Percentiles rank a stretch among this genome's conserved stretches.
phyloP scores from a whole-genome alignment of 2,888 invertebrate genomes.

The Xiphydria camelus region DNA sequence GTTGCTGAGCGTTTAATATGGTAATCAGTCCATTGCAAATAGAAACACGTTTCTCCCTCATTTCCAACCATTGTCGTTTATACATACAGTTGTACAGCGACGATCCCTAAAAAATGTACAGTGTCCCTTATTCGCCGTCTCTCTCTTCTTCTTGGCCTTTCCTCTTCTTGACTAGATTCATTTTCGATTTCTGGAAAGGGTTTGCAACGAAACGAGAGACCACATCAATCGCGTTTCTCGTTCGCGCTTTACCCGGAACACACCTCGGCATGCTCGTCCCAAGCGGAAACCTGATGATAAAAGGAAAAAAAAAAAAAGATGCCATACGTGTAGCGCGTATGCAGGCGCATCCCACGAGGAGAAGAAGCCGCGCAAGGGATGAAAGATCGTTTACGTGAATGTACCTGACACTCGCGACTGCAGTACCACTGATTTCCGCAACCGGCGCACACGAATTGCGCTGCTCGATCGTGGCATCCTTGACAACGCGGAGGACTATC shows the following conservation, averaged over 20 bases:
- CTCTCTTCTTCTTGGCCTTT: constrained; percentile 11
- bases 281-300: constrained; percentile 73
- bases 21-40: too few relatives aligned
- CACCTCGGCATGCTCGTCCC: constrained; percentile 86
- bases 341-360: too few relatives aligned
- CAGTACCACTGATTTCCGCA: constrained; percentile 95
- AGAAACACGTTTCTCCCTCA: too few relatives aligned
- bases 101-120: constrained; percentile 35
- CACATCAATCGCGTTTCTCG: too few relatives aligned
- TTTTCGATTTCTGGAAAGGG: constrained; percentile 39
- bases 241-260: constrained; percentile 74
- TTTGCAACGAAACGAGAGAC: too few relatives aligned
- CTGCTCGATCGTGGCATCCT: constrained; percentile 79
- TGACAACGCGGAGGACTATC: constrained; percentile 76
- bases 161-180: constrained; percentile 54
- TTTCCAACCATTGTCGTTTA: too few relatives aligned
- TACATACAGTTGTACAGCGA: constrained; percentile 2
- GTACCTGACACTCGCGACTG: constrained; percentile 89
- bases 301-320: background rate
- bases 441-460: constrained; percentile 87
- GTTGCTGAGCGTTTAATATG: too few relatives aligned
- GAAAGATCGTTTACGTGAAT: too few relatives aligned
- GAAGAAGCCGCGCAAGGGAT: too few relatives aligned
- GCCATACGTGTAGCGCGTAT: too few relatives aligned
- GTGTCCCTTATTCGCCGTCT: constrained; percentile 11